Evolutionary conservation across 2,797 vertebrate species (phyloP).

Genomic region (Sandelia bainsii): DNA sequence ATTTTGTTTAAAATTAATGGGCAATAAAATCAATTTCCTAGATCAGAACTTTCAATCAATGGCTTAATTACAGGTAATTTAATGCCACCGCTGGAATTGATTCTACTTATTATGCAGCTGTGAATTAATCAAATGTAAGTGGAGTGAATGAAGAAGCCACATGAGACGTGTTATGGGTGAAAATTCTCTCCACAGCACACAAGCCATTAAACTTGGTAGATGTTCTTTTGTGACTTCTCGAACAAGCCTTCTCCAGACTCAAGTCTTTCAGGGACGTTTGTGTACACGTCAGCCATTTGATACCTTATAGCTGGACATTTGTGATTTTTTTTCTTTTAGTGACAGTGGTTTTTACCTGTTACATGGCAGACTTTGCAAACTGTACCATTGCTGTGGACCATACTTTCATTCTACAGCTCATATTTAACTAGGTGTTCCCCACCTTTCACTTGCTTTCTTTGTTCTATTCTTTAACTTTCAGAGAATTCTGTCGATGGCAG

Average conservation of each 20-base stretch:
- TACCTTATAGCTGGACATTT: no score
- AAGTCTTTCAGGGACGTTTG: no score
- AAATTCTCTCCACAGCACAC: slow-evolving; percentile 27
- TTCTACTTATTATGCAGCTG: slow-evolving; percentile 79
- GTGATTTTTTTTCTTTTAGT: background rate
- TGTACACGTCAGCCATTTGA: background rate
- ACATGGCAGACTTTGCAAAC: no score
- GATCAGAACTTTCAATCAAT: slow-evolving; percentile 79
- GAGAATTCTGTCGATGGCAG: background rate
- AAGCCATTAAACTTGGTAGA: slow-evolving; percentile 20
- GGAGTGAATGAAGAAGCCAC: slow-evolving; percentile 53
- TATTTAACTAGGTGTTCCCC: no score
- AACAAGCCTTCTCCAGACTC: background rate
- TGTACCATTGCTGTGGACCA: background rate
- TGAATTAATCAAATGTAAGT: slow-evolving; percentile 76
- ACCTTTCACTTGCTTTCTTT: background rate
- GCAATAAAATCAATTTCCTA: slow-evolving; percentile 81
- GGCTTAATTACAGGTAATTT: slow-evolving; percentile 80
- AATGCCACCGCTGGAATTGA: slow-evolving; percentile 78
- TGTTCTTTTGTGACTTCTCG: slow-evolving; percentile 2
- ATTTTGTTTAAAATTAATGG: slow-evolving; percentile 78
- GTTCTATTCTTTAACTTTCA: background rate
- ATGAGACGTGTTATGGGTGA: slow-evolving; percentile 53
- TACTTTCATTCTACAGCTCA: background rate
- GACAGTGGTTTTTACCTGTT: background rate